Conservation (phyloP, 2,113 vertebrate genomes). For the Rana temporaria region DNA sequence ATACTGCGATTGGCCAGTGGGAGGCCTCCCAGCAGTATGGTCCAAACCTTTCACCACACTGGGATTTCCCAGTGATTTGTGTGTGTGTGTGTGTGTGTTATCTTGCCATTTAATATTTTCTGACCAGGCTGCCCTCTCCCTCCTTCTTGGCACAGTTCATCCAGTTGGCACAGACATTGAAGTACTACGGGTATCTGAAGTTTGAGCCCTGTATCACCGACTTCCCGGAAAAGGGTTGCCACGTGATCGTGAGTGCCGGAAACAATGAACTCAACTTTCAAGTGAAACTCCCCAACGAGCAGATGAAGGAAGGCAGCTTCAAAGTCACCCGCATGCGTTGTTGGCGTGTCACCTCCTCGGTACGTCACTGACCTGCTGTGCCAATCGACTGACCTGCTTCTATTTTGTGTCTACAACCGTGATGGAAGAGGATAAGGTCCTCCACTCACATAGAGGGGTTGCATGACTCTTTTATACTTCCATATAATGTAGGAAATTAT, state of each 20-base stretch:
- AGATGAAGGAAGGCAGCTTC: constrained; percentile 97
- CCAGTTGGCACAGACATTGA: constrained; percentile 91
- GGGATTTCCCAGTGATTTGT: not conserved
- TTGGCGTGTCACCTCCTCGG: constrained; percentile 96
- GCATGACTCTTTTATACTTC: no score
- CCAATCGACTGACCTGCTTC: not conserved
- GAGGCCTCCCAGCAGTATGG: no score
- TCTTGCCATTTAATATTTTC: not conserved
- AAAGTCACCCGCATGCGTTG: constrained; percentile 98
- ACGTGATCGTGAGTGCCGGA: constrained; percentile 93
- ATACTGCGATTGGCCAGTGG: not conserved
- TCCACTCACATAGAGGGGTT: no score
- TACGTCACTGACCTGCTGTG: constrained; percentile 72
- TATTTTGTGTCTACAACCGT: no score
- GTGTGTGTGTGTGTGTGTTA: no score
- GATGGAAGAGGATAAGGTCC: no score
- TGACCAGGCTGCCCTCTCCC: not conserved
- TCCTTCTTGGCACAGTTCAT: constrained; percentile 80
- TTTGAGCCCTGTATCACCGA: constrained; percentile 96
- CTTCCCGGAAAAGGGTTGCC: constrained; percentile 96
- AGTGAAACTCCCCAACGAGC: constrained; percentile 91
- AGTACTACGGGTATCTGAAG: constrained; percentile 96
- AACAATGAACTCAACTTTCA: constrained; percentile 99
- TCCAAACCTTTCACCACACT: not conserved
- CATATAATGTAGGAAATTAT: no score